Conservation (phyloP, 2,113 vertebrate genomes). For the Pan paniscus region DNA sequence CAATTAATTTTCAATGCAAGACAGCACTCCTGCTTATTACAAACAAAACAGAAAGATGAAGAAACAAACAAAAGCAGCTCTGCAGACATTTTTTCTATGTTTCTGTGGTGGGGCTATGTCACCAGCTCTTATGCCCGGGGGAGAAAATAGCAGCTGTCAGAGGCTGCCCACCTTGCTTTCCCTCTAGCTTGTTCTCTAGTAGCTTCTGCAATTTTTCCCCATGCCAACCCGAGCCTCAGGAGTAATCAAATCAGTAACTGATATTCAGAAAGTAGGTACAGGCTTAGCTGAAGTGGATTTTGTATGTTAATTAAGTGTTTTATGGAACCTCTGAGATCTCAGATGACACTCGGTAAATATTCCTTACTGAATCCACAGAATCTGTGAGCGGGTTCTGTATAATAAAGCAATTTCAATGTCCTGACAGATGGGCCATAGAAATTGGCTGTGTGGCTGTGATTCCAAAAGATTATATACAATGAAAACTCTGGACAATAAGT, state of each 20-base stretch:
- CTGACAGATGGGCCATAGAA: slow-evolving; percentile 80
- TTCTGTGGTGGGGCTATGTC: not conserved
- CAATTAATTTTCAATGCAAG: slow-evolving; percentile 4
- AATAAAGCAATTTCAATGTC: slow-evolving; percentile 80
- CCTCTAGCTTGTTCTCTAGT: slow-evolving; percentile 31
- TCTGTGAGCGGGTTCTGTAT: slow-evolving; percentile 73
- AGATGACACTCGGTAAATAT: slow-evolving; percentile 79
- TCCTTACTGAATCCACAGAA: slow-evolving; percentile 75
- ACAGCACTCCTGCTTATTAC: not conserved
- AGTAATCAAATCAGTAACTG: slow-evolving; percentile 78
- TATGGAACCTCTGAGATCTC: slow-evolving; percentile 80
- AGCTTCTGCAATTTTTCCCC: slow-evolving; percentile 58
- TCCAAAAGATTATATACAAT: slow-evolving; percentile 75
- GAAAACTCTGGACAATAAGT: slow-evolving; percentile 72
- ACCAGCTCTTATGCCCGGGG: not conserved
- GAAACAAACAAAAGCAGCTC: slow-evolving; percentile 62
- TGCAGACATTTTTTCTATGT: not conserved
- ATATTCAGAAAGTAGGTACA: slow-evolving; percentile 78
- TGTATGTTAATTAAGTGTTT: slow-evolving; percentile 81
- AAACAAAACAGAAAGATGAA: slow-evolving; percentile 55
- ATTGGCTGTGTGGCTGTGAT: slow-evolving; percentile 75
- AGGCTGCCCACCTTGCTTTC: slow-evolving; percentile 56
- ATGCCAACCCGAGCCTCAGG: slow-evolving; percentile 51
- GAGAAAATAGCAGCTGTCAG: slow-evolving; percentile 57
- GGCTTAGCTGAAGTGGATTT: slow-evolving; percentile 80